Conservation (phyloP, 2,888 invertebrate species). For the Brachylomia viminalis region DNA sequence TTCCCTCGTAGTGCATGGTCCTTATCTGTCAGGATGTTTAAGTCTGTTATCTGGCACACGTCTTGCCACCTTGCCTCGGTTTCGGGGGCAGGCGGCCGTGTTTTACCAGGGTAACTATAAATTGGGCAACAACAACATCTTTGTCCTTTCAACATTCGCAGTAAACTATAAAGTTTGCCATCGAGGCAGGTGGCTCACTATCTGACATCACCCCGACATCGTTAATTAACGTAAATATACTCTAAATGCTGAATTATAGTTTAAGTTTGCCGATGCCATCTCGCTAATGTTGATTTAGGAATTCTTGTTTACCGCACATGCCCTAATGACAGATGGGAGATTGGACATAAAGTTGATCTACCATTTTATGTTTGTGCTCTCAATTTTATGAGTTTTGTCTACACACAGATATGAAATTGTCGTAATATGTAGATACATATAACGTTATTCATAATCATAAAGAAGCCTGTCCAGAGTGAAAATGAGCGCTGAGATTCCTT, state of each 20-base stretch:
- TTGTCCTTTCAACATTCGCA: constrained; percentile 83
- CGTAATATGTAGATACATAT: constrained; percentile 33
- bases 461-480: constrained; percentile 73
- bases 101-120: constrained; percentile 82
- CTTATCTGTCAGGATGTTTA: constrained; percentile 87
- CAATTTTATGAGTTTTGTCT: constrained; percentile 49
- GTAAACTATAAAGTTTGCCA: constrained; percentile 83
- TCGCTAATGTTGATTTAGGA: constrained; percentile 71
- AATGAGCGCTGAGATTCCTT: constrained; percentile 81
- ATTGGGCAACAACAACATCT: constrained; percentile 83
- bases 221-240: constrained; percentile 84
- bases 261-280: constrained; percentile 72
- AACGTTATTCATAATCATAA: constrained; percentile 48
- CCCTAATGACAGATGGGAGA: constrained; percentile 58
- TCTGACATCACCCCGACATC: constrained; percentile 81
- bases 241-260: constrained; percentile 68
- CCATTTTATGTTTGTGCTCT: constrained; percentile 46
- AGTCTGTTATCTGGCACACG: constrained; percentile 88
- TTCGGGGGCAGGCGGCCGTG: constrained; percentile 77
- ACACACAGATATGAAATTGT: constrained; percentile 29
- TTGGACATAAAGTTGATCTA: constrained; percentile 44
- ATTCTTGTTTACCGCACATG: constrained; percentile 53
- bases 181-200: constrained; percentile 84
- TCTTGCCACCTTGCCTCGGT: constrained; percentile 84
- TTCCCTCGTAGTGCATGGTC: constrained; percentile 81